phyloP scores from a whole-genome alignment of 2,888 invertebrate species.

The Galeruca laticollis region DNA sequence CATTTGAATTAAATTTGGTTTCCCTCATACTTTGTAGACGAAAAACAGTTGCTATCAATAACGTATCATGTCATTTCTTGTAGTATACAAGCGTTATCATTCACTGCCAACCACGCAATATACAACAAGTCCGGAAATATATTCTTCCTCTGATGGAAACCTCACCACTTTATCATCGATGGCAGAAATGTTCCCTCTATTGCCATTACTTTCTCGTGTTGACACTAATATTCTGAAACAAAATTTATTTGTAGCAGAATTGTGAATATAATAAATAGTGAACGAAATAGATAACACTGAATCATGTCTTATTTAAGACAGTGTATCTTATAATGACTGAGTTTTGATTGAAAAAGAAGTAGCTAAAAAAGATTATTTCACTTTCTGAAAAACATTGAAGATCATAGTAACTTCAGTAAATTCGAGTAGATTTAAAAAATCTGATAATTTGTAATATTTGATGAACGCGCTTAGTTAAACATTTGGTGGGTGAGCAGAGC shows the following conservation, averaged over 20 bases:
- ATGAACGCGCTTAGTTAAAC: too few species aligned
- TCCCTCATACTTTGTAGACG: too few species aligned
- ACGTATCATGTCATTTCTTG: not conserved
- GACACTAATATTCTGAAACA: slow-evolving; percentile 28
- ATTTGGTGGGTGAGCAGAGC: too few species aligned
- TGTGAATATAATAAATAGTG: slow-evolving; percentile 30
- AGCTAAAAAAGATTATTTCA: too few species aligned
- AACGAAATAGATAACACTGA: slow-evolving; percentile 21
- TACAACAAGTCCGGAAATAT: slow-evolving; percentile 1
- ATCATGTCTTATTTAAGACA: slow-evolving; percentile 27
- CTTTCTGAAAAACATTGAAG: not conserved
- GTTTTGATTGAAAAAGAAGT: not conserved
- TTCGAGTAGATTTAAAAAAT: not conserved
- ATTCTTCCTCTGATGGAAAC: slow-evolving; percentile 4
- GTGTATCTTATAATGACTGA: not conserved
- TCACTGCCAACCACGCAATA: slow-evolving; percentile 4
- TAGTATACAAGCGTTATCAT: not conserved
- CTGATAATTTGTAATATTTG: too few species aligned
- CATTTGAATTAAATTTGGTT: too few species aligned
- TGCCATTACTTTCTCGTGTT: slow-evolving; percentile 19
- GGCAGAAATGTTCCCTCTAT: slow-evolving; percentile 20
- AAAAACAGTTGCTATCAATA: not conserved
- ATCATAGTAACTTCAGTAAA: not conserved
- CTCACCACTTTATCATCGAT: slow-evolving; percentile 24
- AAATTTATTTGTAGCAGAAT: slow-evolving; percentile 22